Evolutionary conservation across 1,140 invertebrate genomes (phyloP), one percentile per base, ranked within the genome.

Genomic region (Matsumurasca onukii): DNA sequence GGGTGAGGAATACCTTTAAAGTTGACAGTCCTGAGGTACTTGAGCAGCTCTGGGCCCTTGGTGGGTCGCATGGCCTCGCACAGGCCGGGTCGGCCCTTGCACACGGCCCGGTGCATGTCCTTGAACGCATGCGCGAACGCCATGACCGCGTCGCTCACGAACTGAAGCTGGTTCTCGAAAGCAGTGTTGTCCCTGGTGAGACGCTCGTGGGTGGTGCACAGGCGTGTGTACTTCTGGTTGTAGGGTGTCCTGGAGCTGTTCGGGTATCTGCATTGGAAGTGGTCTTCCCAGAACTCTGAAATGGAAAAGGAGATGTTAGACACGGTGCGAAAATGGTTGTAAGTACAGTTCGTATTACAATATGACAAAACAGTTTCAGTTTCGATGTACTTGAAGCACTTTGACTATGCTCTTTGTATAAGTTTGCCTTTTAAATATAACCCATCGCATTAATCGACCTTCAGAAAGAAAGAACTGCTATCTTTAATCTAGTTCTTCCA

Each of bases 61-160:
- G 89, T 90, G 0, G 93, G 93, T 73, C 89, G 88, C 94, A 97
- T 97, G 31, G 87, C 86, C 3, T 89, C 86, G 78, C 95, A 98
- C 0, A 97, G 81, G 17, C 93, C 93, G 0, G 84, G 80, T 45
- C 80, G 79, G 1, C 87, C 61, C 3, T 30, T 17, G 76, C 95
- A 98, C n/a, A 92, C 76, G 45, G 90, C 88, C 13, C 73, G 75
- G 75, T 97, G 94, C 91, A 97, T 95, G 72, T 93, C 88, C 2
- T 70, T 65, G 72, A 97, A 87, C 59, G 93, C 92, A 75, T 93
- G 89, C 22, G 91, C 94, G 77, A 97, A 96, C 1, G 92, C 91
- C 87, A 95, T 88, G 0, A 96, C 93, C 24, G 94, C 93, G 78
- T 97, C 94, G 30, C 91, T 93, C n/a, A 97, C 94, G 78, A 96